phyloP scores from a whole-genome alignment of 2,888 invertebrate species.

The Eupithecia abbreviata region DNA sequence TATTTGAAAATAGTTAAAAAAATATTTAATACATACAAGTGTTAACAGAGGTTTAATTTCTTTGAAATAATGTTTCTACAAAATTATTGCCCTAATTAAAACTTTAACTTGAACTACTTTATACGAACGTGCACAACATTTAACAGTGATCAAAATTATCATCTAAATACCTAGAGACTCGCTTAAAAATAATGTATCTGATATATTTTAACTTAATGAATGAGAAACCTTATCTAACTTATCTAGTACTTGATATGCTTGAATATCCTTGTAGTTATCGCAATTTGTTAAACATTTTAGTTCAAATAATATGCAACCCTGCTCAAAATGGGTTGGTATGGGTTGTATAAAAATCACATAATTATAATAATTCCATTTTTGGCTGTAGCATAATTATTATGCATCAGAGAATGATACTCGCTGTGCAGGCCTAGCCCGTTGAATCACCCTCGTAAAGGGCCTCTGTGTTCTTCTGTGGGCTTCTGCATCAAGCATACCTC shows the following conservation, averaged over 20 bases:
- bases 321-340: background rate
- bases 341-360: background rate
- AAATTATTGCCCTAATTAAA: conserved; percentile 79
- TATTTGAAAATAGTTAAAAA: conserved; percentile 22
- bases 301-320: background rate
- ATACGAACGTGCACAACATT: conserved; percentile 82
- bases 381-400: background rate
- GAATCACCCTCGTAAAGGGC: background rate
- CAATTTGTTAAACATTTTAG: conserved; percentile 54
- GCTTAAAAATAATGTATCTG: conserved; percentile 55
- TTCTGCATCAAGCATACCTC: background rate
- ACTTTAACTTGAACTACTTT: conserved; percentile 65
- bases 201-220: conserved; percentile 58
- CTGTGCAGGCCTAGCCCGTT: background rate
- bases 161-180: conserved; percentile 71
- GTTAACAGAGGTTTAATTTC: conserved; percentile 38
- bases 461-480: background rate
- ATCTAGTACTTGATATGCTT: conserved; percentile 74
- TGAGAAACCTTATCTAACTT: conserved; percentile 63
- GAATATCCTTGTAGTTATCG: conserved; percentile 75
- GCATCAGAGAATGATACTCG: background rate
- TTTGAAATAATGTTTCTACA: conserved; percentile 53
- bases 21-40: conserved; percentile 35
- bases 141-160: conserved; percentile 82
- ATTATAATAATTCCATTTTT: background rate